Conservation (phyloP, 2,797 vertebrate species). For the Margarornis squamiger region DNA sequence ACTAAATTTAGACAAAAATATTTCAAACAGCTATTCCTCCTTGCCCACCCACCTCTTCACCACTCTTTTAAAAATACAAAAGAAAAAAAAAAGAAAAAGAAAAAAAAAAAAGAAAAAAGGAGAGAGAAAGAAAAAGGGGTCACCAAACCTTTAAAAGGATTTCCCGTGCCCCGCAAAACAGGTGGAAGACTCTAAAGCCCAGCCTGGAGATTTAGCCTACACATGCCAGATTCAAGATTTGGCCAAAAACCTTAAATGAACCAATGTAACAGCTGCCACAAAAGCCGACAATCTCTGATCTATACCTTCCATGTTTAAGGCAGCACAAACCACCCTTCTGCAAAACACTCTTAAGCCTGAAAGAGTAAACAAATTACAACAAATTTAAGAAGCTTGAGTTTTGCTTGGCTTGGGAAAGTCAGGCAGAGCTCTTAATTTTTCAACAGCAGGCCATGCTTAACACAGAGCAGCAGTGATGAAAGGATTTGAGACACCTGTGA, state of each 20-base stretch:
- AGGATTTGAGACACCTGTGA: not conserved
- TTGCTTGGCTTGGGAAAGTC: not conserved
- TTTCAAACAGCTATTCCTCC: not conserved
- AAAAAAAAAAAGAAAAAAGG: not conserved
- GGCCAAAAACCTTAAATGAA: slow-evolving; percentile 27
- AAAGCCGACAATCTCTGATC: slow-evolving; percentile 15
- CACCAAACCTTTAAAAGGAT: not conserved
- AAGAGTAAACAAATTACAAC: not conserved
- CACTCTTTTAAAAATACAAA: not conserved
- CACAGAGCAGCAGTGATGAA: not conserved
- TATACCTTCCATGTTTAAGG: not conserved
- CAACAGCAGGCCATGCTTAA: not conserved
- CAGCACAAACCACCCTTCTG: not conserved
- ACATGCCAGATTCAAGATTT: not conserved
- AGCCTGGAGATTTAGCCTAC: not conserved
- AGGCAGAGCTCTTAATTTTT: not conserved
- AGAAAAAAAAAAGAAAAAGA: not conserved
- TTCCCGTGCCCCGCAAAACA: not conserved
- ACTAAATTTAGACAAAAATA: not conserved
- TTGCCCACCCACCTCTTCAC: not conserved
- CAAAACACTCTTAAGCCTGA: not conserved
- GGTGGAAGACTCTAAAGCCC: not conserved
- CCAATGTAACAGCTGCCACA: not conserved
- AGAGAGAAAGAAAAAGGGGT: too few species aligned
- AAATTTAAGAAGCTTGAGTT: not conserved